phyloP scores from a whole-genome alignment of 2,797 vertebrate species.

The Enoplosus armatus region DNA sequence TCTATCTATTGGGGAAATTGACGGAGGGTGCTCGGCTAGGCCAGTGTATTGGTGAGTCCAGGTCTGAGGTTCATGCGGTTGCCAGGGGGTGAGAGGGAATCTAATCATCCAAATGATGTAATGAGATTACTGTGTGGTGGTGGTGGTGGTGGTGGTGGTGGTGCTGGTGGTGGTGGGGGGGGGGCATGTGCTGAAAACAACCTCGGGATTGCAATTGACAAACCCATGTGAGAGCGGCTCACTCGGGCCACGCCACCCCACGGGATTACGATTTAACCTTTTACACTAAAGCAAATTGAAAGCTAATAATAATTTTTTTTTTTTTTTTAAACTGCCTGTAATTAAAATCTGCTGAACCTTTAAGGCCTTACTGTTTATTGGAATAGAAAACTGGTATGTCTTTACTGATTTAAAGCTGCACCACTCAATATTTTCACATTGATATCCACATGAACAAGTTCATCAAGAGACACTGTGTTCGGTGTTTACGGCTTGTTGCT shows the following conservation, averaged over 20 bases:
- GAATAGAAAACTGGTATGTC: not conserved
- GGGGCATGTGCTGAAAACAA: conserved; percentile 58
- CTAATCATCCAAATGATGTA: conserved; percentile 59
- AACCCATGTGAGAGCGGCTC: conserved; percentile 3
- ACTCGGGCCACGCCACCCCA: not conserved
- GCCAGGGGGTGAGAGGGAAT: conserved; percentile 42
- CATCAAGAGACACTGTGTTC: too few relatives aligned
- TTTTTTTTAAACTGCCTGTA: not conserved
- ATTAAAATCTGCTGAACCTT: not conserved
- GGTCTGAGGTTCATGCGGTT: conserved; percentile 3
- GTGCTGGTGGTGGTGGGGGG: too few relatives aligned
- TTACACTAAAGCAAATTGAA: not conserved
- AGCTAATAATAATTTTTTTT: conserved; percentile 1
- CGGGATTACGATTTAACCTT: not conserved
- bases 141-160: too few relatives aligned
- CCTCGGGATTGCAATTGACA: conserved; percentile 12
- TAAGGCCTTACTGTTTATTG: not conserved
- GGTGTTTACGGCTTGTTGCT: too few relatives aligned
- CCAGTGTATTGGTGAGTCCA: conserved; percentile 7
- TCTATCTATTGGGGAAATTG: too few relatives aligned
- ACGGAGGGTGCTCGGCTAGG: too few relatives aligned
- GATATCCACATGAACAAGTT: not conserved
- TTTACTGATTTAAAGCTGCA: not conserved
- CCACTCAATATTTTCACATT: not conserved
- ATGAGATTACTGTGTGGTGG: conserved; percentile 54